These are phyloP conservation scores for Nesoenas mayeri DNA, from an alignment of 2,113 vertebrate species.

Conservation along the genomic window DNA sequence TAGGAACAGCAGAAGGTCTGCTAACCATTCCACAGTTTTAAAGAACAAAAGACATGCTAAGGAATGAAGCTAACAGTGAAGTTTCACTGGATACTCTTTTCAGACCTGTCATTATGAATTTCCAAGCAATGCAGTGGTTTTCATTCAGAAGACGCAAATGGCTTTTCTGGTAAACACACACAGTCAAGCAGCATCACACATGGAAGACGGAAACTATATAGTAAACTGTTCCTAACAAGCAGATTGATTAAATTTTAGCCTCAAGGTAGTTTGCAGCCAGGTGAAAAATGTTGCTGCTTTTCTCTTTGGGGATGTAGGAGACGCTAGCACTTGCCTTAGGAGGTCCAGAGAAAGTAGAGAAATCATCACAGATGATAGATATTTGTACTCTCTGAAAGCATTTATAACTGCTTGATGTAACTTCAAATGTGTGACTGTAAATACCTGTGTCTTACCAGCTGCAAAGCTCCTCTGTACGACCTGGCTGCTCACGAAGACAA, in stretches of 20 bases:
- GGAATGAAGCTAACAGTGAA: background rate
- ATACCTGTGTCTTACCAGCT: conserved; percentile 74
- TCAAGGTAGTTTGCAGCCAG: background rate
- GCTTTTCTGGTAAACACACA: background rate
- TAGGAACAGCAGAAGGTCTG: background rate
- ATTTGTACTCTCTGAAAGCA: background rate
- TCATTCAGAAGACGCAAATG: background rate
- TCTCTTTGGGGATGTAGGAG: background rate
- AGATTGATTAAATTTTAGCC: background rate
- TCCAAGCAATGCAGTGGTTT: background rate
- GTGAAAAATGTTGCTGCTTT: background rate
- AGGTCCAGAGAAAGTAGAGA: background rate
- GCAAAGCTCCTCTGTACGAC: conserved; percentile 95
- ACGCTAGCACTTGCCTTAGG: background rate
- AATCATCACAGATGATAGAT: background rate
- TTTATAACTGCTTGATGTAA: background rate
- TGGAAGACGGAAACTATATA: background rate
- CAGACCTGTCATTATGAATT: background rate
- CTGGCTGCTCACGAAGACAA: conserved; percentile 97
- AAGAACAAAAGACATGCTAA: background rate
- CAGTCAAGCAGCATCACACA: background rate
- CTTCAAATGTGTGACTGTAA: background rate
- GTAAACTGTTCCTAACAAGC: background rate
- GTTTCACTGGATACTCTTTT: background rate
- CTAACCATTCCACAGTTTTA: background rate